phyloP scores from a whole-genome alignment of 2,888 invertebrate genomes.

The Nemotelus pantherinus region DNA sequence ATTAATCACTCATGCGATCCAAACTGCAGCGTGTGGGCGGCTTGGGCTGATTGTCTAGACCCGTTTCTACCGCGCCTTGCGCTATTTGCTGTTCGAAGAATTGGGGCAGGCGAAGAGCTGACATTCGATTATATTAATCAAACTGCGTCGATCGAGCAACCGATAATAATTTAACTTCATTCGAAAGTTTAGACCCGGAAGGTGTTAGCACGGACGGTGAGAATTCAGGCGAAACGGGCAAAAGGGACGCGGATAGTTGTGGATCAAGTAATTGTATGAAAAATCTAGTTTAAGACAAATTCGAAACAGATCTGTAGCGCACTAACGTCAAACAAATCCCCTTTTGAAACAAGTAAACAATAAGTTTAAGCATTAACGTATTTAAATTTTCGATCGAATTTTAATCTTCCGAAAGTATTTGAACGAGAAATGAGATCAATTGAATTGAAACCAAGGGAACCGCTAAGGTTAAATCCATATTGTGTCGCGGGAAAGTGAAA shows the following conservation, averaged over 20 bases:
- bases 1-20: conserved; percentile 97
- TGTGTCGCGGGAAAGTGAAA: too few relatives aligned
- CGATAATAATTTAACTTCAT: conserved; percentile 13
- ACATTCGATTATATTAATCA: conserved; percentile 85
- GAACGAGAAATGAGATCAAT: too few relatives aligned
- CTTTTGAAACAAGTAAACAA: too few relatives aligned
- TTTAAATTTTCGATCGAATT: too few relatives aligned
- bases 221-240: conserved; percentile 54
- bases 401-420: too few relatives aligned
- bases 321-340: too few relatives aligned
- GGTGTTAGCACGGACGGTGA: conserved; percentile 60
- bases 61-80: conserved; percentile 88
- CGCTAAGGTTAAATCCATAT: too few relatives aligned
- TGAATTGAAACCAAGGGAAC: too few relatives aligned
- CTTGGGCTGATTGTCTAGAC: conserved; percentile 92
- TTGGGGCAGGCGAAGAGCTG: conserved; percentile 85
- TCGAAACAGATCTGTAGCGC: too few relatives aligned
- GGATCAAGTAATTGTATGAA: conserved; percentile 77
- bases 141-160: conserved; percentile 50
- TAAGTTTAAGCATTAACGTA: too few relatives aligned
- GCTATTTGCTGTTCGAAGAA: conserved; percentile 84
- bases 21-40: conserved; percentile 89
- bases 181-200: conserved; percentile 54
- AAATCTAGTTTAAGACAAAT: conserved; percentile 72
- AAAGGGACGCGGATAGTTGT: conserved; percentile 67